Conservation (phyloP, 2,797 vertebrate genomes). For the Myotis vivesi region DNA sequence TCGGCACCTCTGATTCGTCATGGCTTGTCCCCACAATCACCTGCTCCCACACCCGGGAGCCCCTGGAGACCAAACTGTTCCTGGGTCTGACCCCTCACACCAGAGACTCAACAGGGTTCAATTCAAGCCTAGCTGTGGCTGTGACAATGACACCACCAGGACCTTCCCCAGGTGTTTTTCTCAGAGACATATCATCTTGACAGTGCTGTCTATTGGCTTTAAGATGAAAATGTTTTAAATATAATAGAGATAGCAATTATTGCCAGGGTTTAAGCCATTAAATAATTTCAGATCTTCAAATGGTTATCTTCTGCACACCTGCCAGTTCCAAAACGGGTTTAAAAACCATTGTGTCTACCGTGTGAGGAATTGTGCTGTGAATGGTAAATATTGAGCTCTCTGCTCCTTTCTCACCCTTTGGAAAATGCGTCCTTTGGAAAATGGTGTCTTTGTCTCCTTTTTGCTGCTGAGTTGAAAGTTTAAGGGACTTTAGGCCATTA, state of each 20-base stretch:
- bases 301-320: not conserved
- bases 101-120: not conserved
- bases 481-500: constrained; percentile 49
- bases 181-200: accelerated
- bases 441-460: not conserved
- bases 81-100: accelerated
- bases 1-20: accelerated
- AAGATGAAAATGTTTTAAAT: not conserved
- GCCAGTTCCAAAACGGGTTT: not conserved
- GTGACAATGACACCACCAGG: accelerated
- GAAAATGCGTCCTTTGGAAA: not conserved
- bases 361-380: not conserved
- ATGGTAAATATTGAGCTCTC: not conserved
- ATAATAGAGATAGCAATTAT: not conserved
- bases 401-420: not conserved
- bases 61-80: not conserved
- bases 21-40: accelerated
- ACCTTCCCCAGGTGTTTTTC: accelerated
- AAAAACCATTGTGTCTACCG: accelerated
- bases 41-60: not conserved
- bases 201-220: not conserved
- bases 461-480: constrained; percentile 42
- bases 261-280: not conserved
- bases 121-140: accelerated
- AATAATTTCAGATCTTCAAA: not conserved